Percentiles rank a stretch among this genome's conserved stretches.
phyloP scores from a whole-genome alignment of 2,888 invertebrate species.

The Spodoptera littoralis region DNA sequence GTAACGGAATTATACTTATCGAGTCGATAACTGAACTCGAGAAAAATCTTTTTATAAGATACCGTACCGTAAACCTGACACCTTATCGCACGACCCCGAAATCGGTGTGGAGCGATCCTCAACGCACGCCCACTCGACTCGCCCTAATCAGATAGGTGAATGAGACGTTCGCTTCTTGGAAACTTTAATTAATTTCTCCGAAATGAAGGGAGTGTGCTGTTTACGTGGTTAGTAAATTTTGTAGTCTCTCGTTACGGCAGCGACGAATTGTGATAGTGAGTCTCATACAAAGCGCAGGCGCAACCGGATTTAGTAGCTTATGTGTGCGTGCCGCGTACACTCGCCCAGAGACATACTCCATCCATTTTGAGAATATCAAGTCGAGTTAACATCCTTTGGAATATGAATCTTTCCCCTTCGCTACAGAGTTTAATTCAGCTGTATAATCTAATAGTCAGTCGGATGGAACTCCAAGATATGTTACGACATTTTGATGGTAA shows the following conservation, averaged over 20 bases:
- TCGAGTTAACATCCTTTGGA: constrained; percentile 46
- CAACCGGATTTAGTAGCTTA: constrained; percentile 70
- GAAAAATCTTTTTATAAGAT: constrained; percentile 45
- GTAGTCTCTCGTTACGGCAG: constrained; percentile 72
- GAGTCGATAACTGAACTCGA: constrained; percentile 17
- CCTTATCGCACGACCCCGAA: constrained; percentile 57
- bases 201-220: constrained; percentile 71
- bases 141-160: constrained; percentile 77
- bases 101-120: constrained; percentile 50
- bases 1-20: no score
- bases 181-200: constrained; percentile 83
- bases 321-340: constrained; percentile 63
- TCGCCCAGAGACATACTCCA: constrained; percentile 58
- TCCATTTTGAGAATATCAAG: constrained; percentile 61
- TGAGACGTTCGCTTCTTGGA: constrained; percentile 76
- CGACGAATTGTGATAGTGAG: constrained; percentile 73
- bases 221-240: constrained; percentile 74
- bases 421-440: constrained; percentile 61
- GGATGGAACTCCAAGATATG: constrained; percentile 55
- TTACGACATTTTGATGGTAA: constrained; percentile 64
- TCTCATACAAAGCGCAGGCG: constrained; percentile 64
- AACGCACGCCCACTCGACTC: constrained; percentile 49
- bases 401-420: constrained; percentile 58
- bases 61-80: constrained; percentile 61
- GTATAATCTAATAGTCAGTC: constrained; percentile 50